phyloP scores from a whole-genome alignment of 2,797 vertebrate species.

The Chromis chromis region DNA sequence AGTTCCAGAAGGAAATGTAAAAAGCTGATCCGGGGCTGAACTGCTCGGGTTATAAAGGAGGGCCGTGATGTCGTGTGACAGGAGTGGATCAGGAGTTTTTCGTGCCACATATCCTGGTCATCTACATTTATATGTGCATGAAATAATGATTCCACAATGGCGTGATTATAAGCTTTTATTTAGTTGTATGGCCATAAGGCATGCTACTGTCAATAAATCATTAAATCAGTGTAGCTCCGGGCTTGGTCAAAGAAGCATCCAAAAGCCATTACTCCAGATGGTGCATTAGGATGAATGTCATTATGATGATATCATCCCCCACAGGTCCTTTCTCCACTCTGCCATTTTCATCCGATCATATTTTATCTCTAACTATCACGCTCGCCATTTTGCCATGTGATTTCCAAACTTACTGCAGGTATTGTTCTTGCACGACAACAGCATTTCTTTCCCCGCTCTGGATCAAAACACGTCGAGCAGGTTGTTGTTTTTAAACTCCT shows the following conservation, averaged over 20 bases:
- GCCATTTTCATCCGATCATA: constrained; percentile 51
- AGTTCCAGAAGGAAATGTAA: neutral
- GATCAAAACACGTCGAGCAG: constrained; percentile 49
- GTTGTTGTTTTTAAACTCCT: constrained; percentile 55
- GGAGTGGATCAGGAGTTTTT: neutral
- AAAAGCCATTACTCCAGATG: constrained; percentile 77
- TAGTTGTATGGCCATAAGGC: constrained; percentile 47
- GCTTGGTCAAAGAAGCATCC: constrained; percentile 73
- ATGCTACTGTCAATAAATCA: constrained; percentile 73
- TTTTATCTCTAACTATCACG: constrained; percentile 51
- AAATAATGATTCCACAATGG: constrained; percentile 53
- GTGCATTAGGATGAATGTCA: constrained; percentile 74
- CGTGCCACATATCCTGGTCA: neutral
- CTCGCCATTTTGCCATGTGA: constrained; percentile 21
- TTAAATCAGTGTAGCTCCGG: constrained; percentile 67
- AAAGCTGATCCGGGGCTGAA: neutral
- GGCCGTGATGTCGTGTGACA: neutral
- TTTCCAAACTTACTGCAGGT: constrained; percentile 15
- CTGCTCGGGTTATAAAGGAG: neutral
- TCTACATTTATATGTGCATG: constrained; percentile 20
- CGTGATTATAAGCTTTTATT: constrained; percentile 66
- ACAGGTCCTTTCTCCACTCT: constrained; percentile 54
- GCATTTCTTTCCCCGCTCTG: neutral
- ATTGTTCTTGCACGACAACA: constrained; percentile 20
- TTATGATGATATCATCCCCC: constrained; percentile 74